Evolutionary conservation across 2,888 invertebrate species (phyloP).

Genomic region (Augiades crinisus): DNA sequence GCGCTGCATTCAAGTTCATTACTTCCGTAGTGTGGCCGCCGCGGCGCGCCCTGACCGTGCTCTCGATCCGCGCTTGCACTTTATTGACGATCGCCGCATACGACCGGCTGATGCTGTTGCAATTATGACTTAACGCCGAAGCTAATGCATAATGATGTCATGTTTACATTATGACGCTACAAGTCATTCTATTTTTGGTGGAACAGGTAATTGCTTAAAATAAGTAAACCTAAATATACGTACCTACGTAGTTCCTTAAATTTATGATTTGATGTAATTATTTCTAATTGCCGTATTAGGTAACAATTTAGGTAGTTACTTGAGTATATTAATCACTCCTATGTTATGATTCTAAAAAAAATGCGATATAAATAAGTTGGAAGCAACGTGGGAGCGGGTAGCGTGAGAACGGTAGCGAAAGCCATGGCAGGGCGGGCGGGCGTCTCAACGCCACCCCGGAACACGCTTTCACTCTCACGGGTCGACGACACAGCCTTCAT

Average conservation of each 20-base stretch:
- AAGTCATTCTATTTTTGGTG: background rate
- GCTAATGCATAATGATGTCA: background rate
- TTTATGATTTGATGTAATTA: too few species aligned
- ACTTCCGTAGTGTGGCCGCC: slow-evolving; percentile 75
- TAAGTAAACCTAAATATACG: background rate
- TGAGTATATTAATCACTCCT: background rate
- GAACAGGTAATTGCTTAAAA: background rate
- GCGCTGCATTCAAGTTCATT: slow-evolving; percentile 81
- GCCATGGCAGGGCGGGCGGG: slow-evolving; percentile 68
- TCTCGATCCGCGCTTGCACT: slow-evolving; percentile 50
- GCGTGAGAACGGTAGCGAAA: slow-evolving; percentile 77
- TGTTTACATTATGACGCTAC: slow-evolving; percentile 2
- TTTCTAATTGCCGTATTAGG: too few species aligned
- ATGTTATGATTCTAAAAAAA: slow-evolving; percentile 10
- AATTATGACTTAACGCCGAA: slow-evolving; percentile 8
- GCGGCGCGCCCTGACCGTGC: slow-evolving; percentile 68
- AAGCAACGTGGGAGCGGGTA: slow-evolving; percentile 61
- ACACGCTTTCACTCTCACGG: slow-evolving; percentile 77
- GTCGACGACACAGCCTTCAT: slow-evolving; percentile 73
- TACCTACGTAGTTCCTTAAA: too few species aligned
- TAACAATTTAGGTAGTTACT: too few species aligned
- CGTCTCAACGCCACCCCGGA: slow-evolving; percentile 64
- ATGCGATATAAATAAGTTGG: slow-evolving; percentile 50
- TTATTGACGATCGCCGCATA: slow-evolving; percentile 42
- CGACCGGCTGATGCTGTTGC: slow-evolving; percentile 24